phyloP scores from a whole-genome alignment of 2,797 vertebrate genomes.

The Cyclura pinguis region DNA sequence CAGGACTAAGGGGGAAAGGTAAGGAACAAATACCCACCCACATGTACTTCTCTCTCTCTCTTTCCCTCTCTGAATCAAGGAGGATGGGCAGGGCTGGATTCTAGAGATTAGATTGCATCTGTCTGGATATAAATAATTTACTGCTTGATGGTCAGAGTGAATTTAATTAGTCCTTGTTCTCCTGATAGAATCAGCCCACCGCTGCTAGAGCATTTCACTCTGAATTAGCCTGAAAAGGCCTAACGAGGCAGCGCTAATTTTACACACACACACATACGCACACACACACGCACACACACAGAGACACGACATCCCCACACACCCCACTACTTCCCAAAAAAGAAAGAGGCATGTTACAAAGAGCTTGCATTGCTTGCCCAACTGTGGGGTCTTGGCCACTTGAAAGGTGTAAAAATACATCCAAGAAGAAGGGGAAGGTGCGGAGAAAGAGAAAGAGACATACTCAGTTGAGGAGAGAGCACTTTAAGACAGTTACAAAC shows the following conservation, averaged over 20 bases:
- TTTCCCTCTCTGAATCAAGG: conserved; percentile 31
- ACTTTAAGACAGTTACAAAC: background rate
- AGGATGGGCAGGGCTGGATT: conserved; percentile 70
- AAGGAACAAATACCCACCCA: too few species aligned
- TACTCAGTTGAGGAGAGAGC: background rate
- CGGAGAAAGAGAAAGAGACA: background rate
- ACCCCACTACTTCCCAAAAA: conserved; percentile 68
- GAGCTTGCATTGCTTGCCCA: background rate
- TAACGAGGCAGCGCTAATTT: conserved; percentile 82
- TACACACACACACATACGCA: conserved; percentile 70
- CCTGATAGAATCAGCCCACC: conserved; percentile 84
- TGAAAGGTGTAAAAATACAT: conserved; percentile 20
- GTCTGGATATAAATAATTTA: conserved; percentile 84
- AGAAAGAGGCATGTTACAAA: conserved; percentile 5
- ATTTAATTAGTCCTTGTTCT: conserved; percentile 86
- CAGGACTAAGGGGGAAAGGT: background rate
- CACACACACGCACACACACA: too few species aligned
- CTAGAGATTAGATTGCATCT: conserved; percentile 80
- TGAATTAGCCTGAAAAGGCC: conserved; percentile 82
- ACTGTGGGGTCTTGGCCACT: conserved; percentile 7
- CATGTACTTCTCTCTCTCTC: background rate
- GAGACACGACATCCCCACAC: conserved; percentile 66
- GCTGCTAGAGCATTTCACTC: conserved; percentile 82
- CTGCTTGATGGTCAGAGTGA: conserved; percentile 83
- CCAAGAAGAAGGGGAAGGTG: background rate